Conservation (phyloP, 2,797 vertebrate species). For the Danio kyathit region DNA sequence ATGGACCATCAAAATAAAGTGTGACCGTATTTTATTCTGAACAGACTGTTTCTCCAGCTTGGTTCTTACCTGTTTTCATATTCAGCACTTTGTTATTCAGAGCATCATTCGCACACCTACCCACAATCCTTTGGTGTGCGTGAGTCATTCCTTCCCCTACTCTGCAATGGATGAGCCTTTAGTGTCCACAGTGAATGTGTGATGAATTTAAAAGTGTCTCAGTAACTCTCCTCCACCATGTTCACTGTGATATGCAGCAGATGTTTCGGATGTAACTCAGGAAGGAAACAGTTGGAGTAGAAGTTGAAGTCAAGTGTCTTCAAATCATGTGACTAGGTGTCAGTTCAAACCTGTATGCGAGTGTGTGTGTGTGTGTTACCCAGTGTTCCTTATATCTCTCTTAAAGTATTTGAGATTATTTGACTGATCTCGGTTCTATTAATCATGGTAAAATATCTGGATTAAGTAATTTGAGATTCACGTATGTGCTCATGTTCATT, state of each 20-base stretch:
- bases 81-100: neutral
- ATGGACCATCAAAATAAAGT: no score
- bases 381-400: neutral
- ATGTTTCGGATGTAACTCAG: conserved; percentile 18
- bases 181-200: neutral
- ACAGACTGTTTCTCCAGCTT: neutral
- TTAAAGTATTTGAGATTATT: no score
- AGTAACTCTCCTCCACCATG: neutral
- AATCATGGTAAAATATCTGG: no score
- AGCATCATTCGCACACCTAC: conserved; percentile 11
- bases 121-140: conserved; percentile 5
- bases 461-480: no score
- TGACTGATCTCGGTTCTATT: no score
- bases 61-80: neutral
- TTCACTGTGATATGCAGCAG: conserved; percentile 1
- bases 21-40: no score
- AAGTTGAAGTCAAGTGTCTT: conserved; percentile 14
- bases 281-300: conserved; percentile 26
- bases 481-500: no score
- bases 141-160: conserved; percentile 9
- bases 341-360: neutral
- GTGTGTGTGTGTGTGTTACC: neutral
- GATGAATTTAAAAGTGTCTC: conserved; percentile 12
- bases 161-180: conserved; percentile 9
- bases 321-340: conserved; percentile 15